Evolutionary conservation across 2,888 invertebrate species (phyloP).

Genomic region (Lymantria dispar): DNA sequence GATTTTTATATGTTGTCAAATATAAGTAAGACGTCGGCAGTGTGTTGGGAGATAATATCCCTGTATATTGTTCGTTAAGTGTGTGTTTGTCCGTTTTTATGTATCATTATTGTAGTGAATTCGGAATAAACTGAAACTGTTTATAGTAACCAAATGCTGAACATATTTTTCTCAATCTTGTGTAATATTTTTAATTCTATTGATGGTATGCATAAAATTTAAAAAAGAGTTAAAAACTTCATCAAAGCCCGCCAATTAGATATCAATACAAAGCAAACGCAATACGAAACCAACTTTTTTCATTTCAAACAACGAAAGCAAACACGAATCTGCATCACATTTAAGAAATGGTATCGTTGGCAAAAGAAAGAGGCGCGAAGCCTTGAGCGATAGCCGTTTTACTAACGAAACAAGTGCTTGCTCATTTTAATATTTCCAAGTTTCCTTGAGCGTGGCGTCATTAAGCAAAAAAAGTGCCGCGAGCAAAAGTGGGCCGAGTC

Average conservation of each 20-base stretch:
- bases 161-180: background rate
- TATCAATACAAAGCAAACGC: slow-evolving; percentile 18
- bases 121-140: background rate
- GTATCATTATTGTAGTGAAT: background rate
- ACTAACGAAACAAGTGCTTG: slow-evolving; percentile 75
- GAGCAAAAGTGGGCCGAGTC: slow-evolving; percentile 66
- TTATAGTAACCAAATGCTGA: background rate
- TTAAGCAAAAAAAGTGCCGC: slow-evolving; percentile 70
- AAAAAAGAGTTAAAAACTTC: background rate
- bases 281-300: slow-evolving; percentile 32
- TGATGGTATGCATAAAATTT: background rate
- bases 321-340: slow-evolving; percentile 21
- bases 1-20: slow-evolving; percentile 34
- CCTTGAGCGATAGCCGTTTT: slow-evolving; percentile 69
- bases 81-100: background rate
- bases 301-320: slow-evolving; percentile 34
- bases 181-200: background rate
- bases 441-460: slow-evolving; percentile 66
- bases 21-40: slow-evolving; percentile 28
- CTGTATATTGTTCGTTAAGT: slow-evolving; percentile 16
- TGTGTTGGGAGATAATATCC: slow-evolving; percentile 22
- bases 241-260: background rate
- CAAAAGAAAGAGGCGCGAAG: slow-evolving; percentile 56
- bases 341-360: slow-evolving; percentile 34
- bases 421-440: slow-evolving; percentile 80